Percentiles rank a stretch among this genome's conserved stretches.
Evolutionary conservation across 2,888 invertebrate species (phyloP).

Genomic region (Dryobotodes eremita): DNA sequence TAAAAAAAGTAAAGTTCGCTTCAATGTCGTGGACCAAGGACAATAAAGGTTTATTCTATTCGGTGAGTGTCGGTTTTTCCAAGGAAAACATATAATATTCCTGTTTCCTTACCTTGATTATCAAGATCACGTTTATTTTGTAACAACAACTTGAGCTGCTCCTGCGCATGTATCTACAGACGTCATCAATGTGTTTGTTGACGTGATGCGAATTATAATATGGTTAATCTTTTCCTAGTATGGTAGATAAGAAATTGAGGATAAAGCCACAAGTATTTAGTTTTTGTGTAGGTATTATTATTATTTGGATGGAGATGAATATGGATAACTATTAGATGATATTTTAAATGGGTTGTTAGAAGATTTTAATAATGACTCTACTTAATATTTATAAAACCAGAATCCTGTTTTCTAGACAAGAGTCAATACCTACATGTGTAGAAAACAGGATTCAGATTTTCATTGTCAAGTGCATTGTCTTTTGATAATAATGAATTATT

Average conservation of each 20-base stretch:
- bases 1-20: conserved; percentile 98
- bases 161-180: conserved; percentile 8
- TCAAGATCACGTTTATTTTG: conserved; percentile 34
- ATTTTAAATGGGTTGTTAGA: background rate
- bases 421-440: background rate
- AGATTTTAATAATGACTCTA: background rate
- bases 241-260: conserved; percentile 8
- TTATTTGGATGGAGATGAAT: background rate
- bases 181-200: conserved; percentile 37
- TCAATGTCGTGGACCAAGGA: conserved; percentile 98
- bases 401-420: background rate
- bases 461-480: background rate
- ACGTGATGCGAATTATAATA: conserved; percentile 38
- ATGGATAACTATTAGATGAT: background rate
- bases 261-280: background rate
- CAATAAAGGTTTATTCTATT: conserved; percentile 98
- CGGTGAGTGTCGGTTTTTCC: conserved; percentile 87
- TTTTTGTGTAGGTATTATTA: background rate
- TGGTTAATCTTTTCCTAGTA: conserved; percentile 25
- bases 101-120: conserved; percentile 47
- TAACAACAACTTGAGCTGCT: background rate
- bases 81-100: conserved; percentile 7
- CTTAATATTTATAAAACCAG: background rate
- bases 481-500: background rate
- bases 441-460: too few species aligned